phyloP scores from a whole-genome alignment of 2,888 invertebrate species.

The Drosophila neonasuta region DNA sequence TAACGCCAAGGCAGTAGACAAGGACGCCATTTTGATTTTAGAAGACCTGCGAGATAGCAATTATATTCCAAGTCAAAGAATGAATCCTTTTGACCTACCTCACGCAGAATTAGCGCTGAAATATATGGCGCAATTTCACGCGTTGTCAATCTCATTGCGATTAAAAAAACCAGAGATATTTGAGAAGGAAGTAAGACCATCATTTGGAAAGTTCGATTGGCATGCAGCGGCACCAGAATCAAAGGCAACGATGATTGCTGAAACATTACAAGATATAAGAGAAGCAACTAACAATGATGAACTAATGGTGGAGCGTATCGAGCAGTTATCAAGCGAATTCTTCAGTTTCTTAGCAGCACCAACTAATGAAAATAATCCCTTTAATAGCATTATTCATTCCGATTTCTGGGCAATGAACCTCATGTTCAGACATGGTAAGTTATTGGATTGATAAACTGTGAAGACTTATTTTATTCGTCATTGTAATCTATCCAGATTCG shows the following conservation, averaged over 20 bases:
- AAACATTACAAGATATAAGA: slow-evolving; percentile 54
- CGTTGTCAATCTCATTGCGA: slow-evolving; percentile 51
- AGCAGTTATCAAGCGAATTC: slow-evolving; percentile 44
- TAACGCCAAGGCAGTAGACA: slow-evolving; percentile 41
- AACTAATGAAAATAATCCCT: slow-evolving; percentile 40
- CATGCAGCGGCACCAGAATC: slow-evolving; percentile 62
- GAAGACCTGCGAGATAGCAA: slow-evolving; percentile 47
- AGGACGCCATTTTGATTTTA: slow-evolving; percentile 55
- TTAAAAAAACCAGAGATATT: slow-evolving; percentile 43
- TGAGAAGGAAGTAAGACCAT: slow-evolving; percentile 41
- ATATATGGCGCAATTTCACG: slow-evolving; percentile 63
- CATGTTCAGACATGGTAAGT: slow-evolving; percentile 65
- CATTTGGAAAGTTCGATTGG: slow-evolving; percentile 62
- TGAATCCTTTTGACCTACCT: slow-evolving; percentile 46
- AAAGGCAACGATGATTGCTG: slow-evolving; percentile 55
- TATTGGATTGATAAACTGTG: background rate
- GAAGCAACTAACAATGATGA: slow-evolving; percentile 49
- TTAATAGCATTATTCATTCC: slow-evolving; percentile 59
- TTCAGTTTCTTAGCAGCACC: slow-evolving; percentile 52
- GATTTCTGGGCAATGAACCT: slow-evolving; percentile 64
- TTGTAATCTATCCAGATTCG: slow-evolving; percentile 26
- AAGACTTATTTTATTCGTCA: background rate
- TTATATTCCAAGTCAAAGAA: slow-evolving; percentile 43
- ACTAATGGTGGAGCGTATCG: slow-evolving; percentile 23
- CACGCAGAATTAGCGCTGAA: slow-evolving; percentile 44